These are phyloP conservation scores for Agraylea sexmaculata DNA, from an alignment of 1,140 invertebrate genomes.

Conservation along the genomic window DNA sequence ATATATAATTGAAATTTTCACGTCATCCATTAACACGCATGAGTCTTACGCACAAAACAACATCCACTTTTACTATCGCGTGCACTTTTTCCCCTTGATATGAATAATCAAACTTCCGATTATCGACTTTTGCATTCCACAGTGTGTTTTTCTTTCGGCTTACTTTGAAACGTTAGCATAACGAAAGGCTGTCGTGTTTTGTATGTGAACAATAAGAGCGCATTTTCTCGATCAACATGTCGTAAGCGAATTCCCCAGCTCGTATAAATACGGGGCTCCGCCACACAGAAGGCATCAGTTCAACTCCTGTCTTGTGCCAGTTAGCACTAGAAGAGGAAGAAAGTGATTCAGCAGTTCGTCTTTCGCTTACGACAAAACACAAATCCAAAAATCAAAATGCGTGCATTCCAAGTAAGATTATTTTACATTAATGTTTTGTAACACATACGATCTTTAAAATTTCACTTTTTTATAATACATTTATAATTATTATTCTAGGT, in stretches of 20 bases:
- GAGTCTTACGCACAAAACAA: too few species aligned
- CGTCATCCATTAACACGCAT: too few species aligned
- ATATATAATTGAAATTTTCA: too few species aligned
- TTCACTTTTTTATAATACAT: neutral
- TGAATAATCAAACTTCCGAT: too few species aligned
- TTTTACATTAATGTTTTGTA: neutral
- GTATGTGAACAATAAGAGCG: too few species aligned
- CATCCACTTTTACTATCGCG: too few species aligned
- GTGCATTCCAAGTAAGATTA: slow-evolving; percentile 20
- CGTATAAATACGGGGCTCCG: slow-evolving; percentile 17
- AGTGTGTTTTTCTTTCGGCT: too few species aligned
- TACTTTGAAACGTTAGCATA: too few species aligned
- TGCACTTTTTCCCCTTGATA: too few species aligned
- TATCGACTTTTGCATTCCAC: too few species aligned
- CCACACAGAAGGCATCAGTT: slow-evolving; percentile 15
- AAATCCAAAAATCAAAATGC: slow-evolving; percentile 17
- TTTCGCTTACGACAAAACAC: neutral
- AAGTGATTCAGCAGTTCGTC: slow-evolving; percentile 14
- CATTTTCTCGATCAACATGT: slow-evolving; percentile 15
- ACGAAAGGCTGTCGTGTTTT: too few species aligned
- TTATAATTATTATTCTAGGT: slow-evolving; percentile 1
- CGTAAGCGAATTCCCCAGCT: slow-evolving; percentile 9
- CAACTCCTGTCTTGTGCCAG: slow-evolving; percentile 19
- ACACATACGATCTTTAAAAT: slow-evolving; percentile 2
- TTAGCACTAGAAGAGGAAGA: slow-evolving; percentile 21